A percentile compares a stretch with the other conserved stretches of the same genome.
Evolutionary conservation across 2,888 invertebrate genomes (phyloP).

Genomic region (Trichacis sp.): DNA sequence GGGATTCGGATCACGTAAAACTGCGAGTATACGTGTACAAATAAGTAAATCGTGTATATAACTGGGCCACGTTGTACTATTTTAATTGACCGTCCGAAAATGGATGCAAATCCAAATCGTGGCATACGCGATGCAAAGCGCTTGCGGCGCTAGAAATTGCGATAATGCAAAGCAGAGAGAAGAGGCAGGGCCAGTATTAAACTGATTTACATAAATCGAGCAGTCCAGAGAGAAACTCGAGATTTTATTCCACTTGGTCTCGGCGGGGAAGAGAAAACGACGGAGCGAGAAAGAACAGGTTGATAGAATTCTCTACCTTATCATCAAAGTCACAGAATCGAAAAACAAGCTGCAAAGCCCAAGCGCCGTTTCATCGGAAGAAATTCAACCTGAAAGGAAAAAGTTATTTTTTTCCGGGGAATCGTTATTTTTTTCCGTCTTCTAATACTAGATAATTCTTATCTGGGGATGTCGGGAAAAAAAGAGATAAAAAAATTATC

Average conservation of each 20-base stretch:
- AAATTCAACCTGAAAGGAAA: conserved; percentile 36
- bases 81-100: conserved; percentile 50
- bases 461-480: too few species aligned
- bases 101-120: conserved; percentile 53
- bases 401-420: conserved; percentile 38
- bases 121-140: conserved; percentile 43
- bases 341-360: conserved; percentile 43
- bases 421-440: conserved; percentile 23
- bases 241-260: conserved; percentile 41
- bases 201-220: conserved; percentile 59
- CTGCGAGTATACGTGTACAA: neutral
- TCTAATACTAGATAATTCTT: conserved; percentile 19
- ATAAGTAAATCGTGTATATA: conserved; percentile 48
- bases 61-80: conserved; percentile 37
- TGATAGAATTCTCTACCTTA: conserved; percentile 44
- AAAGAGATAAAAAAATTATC: too few species aligned
- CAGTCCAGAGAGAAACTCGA: conserved; percentile 40
- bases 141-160: conserved; percentile 50
- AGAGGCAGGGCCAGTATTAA: conserved; percentile 51
- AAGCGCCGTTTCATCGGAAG: conserved; percentile 38
- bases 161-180: conserved; percentile 50
- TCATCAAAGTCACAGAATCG: conserved; percentile 42
- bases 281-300: conserved; percentile 30
- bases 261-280: conserved; percentile 14
- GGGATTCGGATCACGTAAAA: too few species aligned